Conservation (phyloP, 2,797 vertebrate species). For the Sebastes jordani region DNA sequence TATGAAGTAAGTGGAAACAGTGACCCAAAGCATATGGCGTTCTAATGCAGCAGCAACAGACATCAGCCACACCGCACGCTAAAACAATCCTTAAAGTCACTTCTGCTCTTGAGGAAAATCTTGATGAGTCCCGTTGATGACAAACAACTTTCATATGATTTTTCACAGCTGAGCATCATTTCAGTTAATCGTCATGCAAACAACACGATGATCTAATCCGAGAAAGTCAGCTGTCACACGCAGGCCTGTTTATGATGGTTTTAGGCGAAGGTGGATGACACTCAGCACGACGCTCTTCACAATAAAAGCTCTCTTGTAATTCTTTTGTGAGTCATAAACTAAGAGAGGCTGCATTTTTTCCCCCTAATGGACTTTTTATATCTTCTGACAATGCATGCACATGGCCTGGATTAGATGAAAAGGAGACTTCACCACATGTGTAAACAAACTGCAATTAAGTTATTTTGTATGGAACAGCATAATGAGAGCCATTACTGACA, state of each 20-base stretch:
- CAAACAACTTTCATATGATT: background rate
- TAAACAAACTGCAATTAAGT: slow-evolving; percentile 58
- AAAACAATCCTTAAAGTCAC: slow-evolving; percentile 3
- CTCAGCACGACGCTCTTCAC: background rate
- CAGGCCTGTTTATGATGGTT: slow-evolving; percentile 2
- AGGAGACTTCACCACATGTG: slow-evolving; percentile 38
- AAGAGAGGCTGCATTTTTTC: background rate
- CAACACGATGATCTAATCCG: background rate
- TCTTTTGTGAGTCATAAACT: slow-evolving; percentile 20
- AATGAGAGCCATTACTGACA: slow-evolving; percentile 63
- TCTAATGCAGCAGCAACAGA: background rate
- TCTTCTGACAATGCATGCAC: slow-evolving; percentile 29
- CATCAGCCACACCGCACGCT: background rate
- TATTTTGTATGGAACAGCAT: slow-evolving; percentile 45
- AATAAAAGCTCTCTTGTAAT: slow-evolving; percentile 5
- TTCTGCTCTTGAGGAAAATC: background rate
- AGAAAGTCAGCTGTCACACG: background rate
- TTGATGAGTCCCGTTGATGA: background rate
- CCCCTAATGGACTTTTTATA: slow-evolving; percentile 26
- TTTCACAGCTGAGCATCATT: slow-evolving; percentile 27
- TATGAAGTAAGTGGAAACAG: slow-evolving; percentile 11
- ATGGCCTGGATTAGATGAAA: slow-evolving; percentile 48
- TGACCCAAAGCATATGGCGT: slow-evolving; percentile 16
- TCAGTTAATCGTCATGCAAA: background rate
- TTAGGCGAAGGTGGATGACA: background rate